Conservation (phyloP, 2,888 invertebrate species). For the Itoplectis maculator region DNA sequence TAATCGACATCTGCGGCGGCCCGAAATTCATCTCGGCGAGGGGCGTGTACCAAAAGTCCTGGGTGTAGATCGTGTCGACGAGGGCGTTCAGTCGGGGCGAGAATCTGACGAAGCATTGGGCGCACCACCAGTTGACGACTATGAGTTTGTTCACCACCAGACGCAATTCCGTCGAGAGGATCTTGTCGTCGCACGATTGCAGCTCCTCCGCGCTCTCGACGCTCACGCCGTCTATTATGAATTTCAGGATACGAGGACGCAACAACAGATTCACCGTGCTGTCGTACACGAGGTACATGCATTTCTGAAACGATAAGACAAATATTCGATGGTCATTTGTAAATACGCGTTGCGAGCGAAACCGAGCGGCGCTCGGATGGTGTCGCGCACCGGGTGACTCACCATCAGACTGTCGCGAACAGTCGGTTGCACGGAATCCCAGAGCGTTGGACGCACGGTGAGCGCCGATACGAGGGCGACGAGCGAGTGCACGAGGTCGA, state of each 20-base stretch:
- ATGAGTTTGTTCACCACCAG: constrained; percentile 82
- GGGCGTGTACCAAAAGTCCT: constrained; percentile 83
- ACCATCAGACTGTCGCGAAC: constrained; percentile 81
- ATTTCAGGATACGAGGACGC: constrained; percentile 82
- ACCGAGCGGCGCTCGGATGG: too few species aligned
- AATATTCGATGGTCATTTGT: background rate
- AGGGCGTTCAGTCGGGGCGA: constrained; percentile 81
- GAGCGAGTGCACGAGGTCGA: constrained; percentile 82
- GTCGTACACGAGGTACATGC: constrained; percentile 82
- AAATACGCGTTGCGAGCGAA: too few species aligned
- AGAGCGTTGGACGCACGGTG: constrained; percentile 78
- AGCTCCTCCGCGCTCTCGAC: constrained; percentile 83
- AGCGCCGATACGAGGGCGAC: constrained; percentile 81
- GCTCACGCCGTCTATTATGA: constrained; percentile 83
- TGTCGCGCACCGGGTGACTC: too few species aligned
- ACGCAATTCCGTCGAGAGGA: constrained; percentile 80
- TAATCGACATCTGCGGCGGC: constrained; percentile 83
- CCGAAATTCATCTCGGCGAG: constrained; percentile 84
- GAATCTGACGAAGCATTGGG: constrained; percentile 81
- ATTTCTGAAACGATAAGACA: constrained; percentile 77
- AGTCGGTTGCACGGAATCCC: constrained; percentile 79
- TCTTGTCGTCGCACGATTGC: constrained; percentile 82
- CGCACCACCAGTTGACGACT: constrained; percentile 82
- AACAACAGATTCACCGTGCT: constrained; percentile 82
- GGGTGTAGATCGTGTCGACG: constrained; percentile 82